A percentile compares a stretch with the other conserved stretches of the same genome.
Conservation (phyloP, 2,797 vertebrate species). For the Trachurus trachurus region DNA sequence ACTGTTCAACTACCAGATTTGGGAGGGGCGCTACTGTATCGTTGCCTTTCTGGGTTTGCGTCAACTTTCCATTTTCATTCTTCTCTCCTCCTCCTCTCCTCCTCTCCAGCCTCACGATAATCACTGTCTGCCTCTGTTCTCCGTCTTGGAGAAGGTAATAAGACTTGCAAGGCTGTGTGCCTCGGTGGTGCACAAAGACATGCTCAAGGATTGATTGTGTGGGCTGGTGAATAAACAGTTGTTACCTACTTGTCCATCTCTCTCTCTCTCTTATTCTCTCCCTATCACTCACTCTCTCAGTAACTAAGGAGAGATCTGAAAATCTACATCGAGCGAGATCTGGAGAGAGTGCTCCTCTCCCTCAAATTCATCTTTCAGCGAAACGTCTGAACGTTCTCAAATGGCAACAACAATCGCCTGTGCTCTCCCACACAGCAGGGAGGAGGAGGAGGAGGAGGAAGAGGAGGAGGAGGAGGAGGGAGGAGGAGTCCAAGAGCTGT, state of each 20-base stretch:
- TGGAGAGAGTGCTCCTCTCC: conserved; percentile 41
- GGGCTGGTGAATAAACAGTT: conserved; percentile 75
- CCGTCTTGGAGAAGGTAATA: conserved; percentile 67
- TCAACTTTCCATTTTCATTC: conserved; percentile 62
- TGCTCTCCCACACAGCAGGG: conserved; percentile 61
- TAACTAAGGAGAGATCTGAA: conserved; percentile 60
- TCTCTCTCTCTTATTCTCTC: conserved; percentile 40
- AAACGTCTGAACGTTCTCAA: conserved; percentile 66
- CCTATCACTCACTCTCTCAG: conserved; percentile 39
- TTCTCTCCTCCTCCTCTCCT: conserved; percentile 36
- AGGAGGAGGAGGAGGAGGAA: too few relatives aligned
- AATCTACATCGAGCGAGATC: conserved; percentile 50
- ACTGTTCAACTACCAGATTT: conserved; percentile 22
- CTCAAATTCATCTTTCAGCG: conserved; percentile 54
- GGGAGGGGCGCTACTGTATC: conserved; percentile 25
- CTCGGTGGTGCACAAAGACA: conserved; percentile 62
- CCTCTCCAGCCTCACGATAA: conserved; percentile 43
- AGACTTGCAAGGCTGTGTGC: conserved; percentile 61
- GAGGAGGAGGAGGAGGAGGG: conserved; percentile 39
- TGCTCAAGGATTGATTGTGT: conserved; percentile 70
- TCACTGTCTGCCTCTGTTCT: conserved; percentile 49
- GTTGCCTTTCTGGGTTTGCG: conserved; percentile 48
- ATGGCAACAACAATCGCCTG: conserved; percentile 68
- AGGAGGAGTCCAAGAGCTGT: conserved; percentile 53
- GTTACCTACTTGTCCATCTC: conserved; percentile 64